Base-by-base conservation (phyloP, 1,140 invertebrate genomes). In the Ephestia elutella region DNA sequence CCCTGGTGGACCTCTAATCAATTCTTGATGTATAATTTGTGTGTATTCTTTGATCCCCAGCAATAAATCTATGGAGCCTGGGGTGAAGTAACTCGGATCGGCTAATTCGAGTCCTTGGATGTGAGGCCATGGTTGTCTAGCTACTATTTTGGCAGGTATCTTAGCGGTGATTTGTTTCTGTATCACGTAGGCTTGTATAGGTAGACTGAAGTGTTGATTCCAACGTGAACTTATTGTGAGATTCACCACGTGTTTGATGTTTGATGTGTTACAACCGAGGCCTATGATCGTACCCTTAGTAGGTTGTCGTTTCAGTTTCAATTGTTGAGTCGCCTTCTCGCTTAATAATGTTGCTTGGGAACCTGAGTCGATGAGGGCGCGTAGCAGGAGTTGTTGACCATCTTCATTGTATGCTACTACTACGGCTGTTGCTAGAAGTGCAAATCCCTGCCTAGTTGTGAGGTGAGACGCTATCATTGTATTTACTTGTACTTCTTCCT, bases 341-440 rank as follows among this genome's bases (percentile, higher is more conserved):
- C n/a, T n/a, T n/a, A n/a, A n/a, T n/a, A n/a, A n/a, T n/a, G n/a
- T n/a, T n/a, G 49, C 68, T 63, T 18, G n/a, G 63, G 30, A 71
- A 59, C 66, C 63, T 48, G 44, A 61, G 35, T 71, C 66, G 4
- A 71, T 49, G 11, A 71, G 56, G 15, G 66, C 69, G 30, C 69
- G 56, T 10, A 71, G 17, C 19, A 54, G 48, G 10, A 49, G 56
- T 0, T 10, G 20, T 8, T 54, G 54, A n/a, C 66, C 63, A n/a
- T 32, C 7, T 11, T 53, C 20, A 17, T 56, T 53, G 32, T 19
- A 59, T 21, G 61, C 63, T 44, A 19, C 30, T 18, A 71, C 59
- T 10, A 66, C 13, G 19, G 66, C 63, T 30, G 70, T 71, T 8
- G 70, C 66, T 18, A 71, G 28, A 17, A 71, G 30, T 48, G 54